Evolutionary conservation across 2,797 vertebrate species (phyloP), one percentile per base, ranked within the genome.

Genomic region (Ispidina picta): DNA sequence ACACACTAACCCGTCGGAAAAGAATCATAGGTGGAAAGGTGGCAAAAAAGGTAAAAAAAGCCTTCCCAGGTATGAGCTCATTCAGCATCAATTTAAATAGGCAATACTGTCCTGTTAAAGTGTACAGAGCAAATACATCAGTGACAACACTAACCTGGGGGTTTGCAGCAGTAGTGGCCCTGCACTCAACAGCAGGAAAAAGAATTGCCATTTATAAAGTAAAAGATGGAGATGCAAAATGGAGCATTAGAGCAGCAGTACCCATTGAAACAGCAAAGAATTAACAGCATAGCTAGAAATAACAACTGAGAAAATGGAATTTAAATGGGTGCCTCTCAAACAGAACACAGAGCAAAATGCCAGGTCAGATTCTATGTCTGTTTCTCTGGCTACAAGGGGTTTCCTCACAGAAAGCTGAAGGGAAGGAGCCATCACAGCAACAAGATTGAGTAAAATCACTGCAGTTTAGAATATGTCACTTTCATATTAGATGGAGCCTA

Each of bases 21-120:
- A 95, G 83, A 89, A 96, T 98, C 8, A 0, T 98, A 16, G 98
- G 98, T 83, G 98, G 98, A 84, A 6, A 60, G 41, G 54, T 5
- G 28, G 98, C 98, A 69, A 18, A 7, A 43, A 48, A 91, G 97
- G 98, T 98, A 97, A 96, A 93, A 79, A 62, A 28, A 9, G 5
- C 12, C n/a, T 88, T 72, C 72, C 16, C 46, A 48, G 41, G 46
- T 48, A 41, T 9, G 5, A 48, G 14, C 60, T 90, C 6, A 18
- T 55, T 88, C 60, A 62, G 25, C 56, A 76, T 52, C 77, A 15
- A 15, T 59, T 88, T 74, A 59, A 84, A 65, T 37, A 20, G 48
- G 49, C 5, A 26, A 86, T 75, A 62, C 16, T 60, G 33, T 41
- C 17, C 28, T 68, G n/a, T 78, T 83, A 80, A 72, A 86, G 64